Evolutionary conservation across 2,797 vertebrate species (phyloP).

Genomic region (Typhlichthys eigenmanni): DNA sequence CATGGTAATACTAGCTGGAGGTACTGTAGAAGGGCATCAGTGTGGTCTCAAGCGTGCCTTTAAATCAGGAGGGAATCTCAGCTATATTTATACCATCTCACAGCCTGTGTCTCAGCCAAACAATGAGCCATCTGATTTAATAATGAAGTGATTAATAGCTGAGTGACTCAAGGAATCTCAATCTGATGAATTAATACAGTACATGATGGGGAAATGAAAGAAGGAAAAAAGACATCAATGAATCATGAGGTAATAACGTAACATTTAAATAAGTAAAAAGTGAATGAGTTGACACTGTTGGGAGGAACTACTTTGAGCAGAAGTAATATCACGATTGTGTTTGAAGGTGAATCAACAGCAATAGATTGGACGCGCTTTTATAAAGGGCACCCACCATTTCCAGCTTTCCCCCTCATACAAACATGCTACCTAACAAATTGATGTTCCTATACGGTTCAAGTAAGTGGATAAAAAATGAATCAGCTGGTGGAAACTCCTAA

Average conservation of each 20-base stretch:
- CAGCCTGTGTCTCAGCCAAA: conserved; percentile 32
- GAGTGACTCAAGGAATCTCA: neutral
- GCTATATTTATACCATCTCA: conserved; percentile 64
- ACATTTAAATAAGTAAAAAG: conserved; percentile 7
- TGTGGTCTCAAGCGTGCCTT: conserved; percentile 60
- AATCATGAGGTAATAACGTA: conserved; percentile 17
- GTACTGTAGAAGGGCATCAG: conserved; percentile 49
- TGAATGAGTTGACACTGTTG: neutral
- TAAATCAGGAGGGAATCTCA: conserved; percentile 57
- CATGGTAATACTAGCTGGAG: conserved; percentile 66
- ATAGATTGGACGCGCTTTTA: neutral
- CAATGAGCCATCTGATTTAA: conserved; percentile 41
- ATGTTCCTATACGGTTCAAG: conserved; percentile 4
- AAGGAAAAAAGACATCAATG: conserved; percentile 25
- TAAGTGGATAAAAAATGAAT: conserved; percentile 35
- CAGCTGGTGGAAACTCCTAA: neutral
- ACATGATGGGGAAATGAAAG: neutral
- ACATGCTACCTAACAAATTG: conserved; percentile 9
- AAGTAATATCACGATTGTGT: too few species aligned
- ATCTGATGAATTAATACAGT: neutral
- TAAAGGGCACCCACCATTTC: too few species aligned
- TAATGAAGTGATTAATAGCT: neutral
- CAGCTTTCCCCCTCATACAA: too few species aligned
- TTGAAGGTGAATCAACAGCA: neutral
- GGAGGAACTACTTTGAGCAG: too few species aligned